These are phyloP conservation scores for Prorops nasuta DNA, from an alignment of 1,140 invertebrate species.

Conservation along the genomic window DNA sequence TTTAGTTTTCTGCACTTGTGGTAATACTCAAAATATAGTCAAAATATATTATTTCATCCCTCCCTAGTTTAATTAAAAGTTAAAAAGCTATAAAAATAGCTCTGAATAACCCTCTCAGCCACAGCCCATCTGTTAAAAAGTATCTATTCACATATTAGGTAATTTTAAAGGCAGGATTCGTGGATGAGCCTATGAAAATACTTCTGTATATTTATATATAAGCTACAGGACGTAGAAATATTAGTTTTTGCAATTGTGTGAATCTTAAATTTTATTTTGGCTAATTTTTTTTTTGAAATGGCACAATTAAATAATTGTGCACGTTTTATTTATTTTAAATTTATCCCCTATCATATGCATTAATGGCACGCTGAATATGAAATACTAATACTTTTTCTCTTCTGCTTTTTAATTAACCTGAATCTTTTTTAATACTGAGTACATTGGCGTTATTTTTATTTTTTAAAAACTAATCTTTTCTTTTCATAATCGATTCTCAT, in stretches of 20 bases:
- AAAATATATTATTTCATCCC: slow-evolving; percentile 54
- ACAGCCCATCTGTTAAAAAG: slow-evolving; percentile 52
- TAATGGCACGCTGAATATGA: too few relatives aligned
- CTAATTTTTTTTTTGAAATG: too few relatives aligned
- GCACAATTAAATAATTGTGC: too few relatives aligned
- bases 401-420: too few relatives aligned
- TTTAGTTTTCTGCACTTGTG: slow-evolving; percentile 25
- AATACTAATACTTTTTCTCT: too few relatives aligned
- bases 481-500: too few relatives aligned
- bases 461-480: neutral
- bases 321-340: too few relatives aligned
- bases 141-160: slow-evolving; percentile 43
- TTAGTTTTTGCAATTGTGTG: slow-evolving; percentile 20
- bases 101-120: slow-evolving; percentile 48
- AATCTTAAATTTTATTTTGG: too few relatives aligned
- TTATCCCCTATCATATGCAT: too few relatives aligned
- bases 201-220: slow-evolving; percentile 40
- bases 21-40: slow-evolving; percentile 49
- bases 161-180: slow-evolving; percentile 50
- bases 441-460: neutral
- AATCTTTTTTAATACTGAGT: neutral
- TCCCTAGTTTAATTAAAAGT: slow-evolving; percentile 41
- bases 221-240: slow-evolving; percentile 37
- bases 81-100: slow-evolving; percentile 59
- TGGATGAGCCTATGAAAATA: slow-evolving; percentile 43